Evolutionary conservation across 2,888 invertebrate genomes (phyloP), one percentile per base, ranked within the genome.

Genomic region (Oasisia sp.): DNA sequence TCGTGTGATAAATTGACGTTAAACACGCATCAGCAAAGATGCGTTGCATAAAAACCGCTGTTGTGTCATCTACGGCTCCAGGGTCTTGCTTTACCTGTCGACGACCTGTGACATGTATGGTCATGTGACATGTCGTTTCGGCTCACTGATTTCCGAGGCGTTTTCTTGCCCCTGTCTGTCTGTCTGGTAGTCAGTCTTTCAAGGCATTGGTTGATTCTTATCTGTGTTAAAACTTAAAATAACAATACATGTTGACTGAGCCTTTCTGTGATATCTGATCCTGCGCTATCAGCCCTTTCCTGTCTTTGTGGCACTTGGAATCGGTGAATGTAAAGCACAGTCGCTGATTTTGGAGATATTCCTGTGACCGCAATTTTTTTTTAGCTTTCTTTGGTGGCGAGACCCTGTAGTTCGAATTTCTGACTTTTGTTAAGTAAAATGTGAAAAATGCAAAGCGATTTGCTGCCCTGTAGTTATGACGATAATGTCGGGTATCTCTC

Each of bases 141-240:
- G n/a, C 74, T 74, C n/a, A n/a, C 74, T 74, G 74, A 74, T 74
- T 74, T 74, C n/a, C 27, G 74, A 74, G 27, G n/a, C 74, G 27
- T 58, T 14, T 58, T 58, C 58, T 58, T 58, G 58, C 58, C 11
- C 45, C 45, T n/a, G n/a, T n/a, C n/a, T 56, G 56, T 19, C 56
- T 56, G 56, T 56, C 56, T 56, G 74, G 2, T 7, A 27, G 4
- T 2, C 27, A 27, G 74, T 19, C 50, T 74, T 19, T 74, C 74
- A 27, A n/a, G 14, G 27, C n/a, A 74, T 74, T 27, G 27, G 27
- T 74, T 74, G 74, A 74, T 74, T n/a, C 74, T 74, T 27, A 74
- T 74, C 74, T 74, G 74, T n/a, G 74, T 74, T 74, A 74, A 74
- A 74, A 74, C 74, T 74, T 27, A n/a, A 74, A 74, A 74, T 74